Evolutionary conservation across 2,888 invertebrate genomes (phyloP).

Genomic region (Thecophora atra): DNA sequence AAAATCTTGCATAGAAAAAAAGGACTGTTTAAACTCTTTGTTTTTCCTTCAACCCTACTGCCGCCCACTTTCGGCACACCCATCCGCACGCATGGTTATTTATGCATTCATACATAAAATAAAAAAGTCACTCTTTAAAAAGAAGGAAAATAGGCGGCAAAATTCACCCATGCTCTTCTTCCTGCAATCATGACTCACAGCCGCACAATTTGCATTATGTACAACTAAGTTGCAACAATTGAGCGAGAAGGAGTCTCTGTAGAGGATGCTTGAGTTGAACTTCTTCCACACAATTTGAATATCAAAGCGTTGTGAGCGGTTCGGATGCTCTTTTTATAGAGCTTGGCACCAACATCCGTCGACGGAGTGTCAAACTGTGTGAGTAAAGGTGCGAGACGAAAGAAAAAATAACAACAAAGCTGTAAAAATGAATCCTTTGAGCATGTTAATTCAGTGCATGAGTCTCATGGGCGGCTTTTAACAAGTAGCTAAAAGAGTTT

Average conservation of each 20-base stretch:
- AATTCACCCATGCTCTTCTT: neutral
- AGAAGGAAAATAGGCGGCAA: constrained; percentile 1
- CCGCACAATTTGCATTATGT: neutral
- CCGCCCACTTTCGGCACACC: no score
- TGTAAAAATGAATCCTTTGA: neutral
- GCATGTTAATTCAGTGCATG: no score
- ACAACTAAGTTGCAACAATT: constrained; percentile 15
- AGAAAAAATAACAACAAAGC: neutral
- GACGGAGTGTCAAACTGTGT: neutral
- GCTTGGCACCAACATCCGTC: neutral
- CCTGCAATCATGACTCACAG: neutral
- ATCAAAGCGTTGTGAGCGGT: constrained; percentile 12
- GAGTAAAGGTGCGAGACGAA: neutral
- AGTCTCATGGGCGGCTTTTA: neutral
- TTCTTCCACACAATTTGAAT: constrained; percentile 22
- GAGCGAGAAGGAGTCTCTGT: constrained; percentile 10
- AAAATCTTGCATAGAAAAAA: no score
- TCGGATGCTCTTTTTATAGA: constrained; percentile 1
- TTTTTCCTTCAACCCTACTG: no score
- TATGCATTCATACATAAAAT: constrained; percentile 2
- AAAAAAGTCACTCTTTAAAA: neutral
- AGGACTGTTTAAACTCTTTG: no score
- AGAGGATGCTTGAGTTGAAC: constrained; percentile 13
- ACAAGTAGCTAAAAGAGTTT: no score
- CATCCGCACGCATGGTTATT: no score